phyloP scores from a whole-genome alignment of 2,888 invertebrate species.

The Auanema freiburgensis region DNA sequence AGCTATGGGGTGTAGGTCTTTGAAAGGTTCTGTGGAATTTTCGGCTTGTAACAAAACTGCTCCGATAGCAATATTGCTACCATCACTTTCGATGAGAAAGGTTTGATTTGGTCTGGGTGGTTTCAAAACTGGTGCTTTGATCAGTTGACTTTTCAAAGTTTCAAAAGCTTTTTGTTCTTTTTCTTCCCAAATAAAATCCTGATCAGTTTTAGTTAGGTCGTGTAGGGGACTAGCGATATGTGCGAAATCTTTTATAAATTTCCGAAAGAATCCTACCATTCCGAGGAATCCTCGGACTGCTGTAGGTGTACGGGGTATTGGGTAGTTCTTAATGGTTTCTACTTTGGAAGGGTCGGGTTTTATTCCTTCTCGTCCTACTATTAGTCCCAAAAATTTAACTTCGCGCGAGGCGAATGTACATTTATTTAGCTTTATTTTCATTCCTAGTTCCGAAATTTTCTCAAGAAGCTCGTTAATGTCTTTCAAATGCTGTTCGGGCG shows the following conservation, averaged over 20 bases:
- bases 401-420: conserved; percentile 29
- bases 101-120: conserved; percentile 13
- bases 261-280: conserved; percentile 30
- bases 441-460: conserved; percentile 20
- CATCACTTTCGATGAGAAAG: conserved; percentile 30
- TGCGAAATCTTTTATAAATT: conserved; percentile 38
- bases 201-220: conserved; percentile 25
- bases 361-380: conserved; percentile 33
- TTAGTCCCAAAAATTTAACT: conserved; percentile 35
- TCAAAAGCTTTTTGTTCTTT: conserved; percentile 20
- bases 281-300: conserved; percentile 33
- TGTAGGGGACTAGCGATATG: conserved; percentile 27
- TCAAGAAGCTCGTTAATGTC: conserved; percentile 34
- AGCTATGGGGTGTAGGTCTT: conserved; percentile 30
- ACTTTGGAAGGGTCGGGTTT: conserved; percentile 31
- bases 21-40: conserved; percentile 11
- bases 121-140: conserved; percentile 23
- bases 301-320: conserved; percentile 20
- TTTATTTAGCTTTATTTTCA: conserved; percentile 32
- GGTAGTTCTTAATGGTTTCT: conserved; percentile 19
- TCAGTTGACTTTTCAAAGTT: conserved; percentile 22
- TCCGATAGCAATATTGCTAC: conserved; percentile 25
- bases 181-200: conserved; percentile 27
- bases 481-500: conserved; percentile 30
- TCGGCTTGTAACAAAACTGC: conserved; percentile 23